Percentiles rank a stretch among this genome's conserved stretches.
phyloP scores from a whole-genome alignment of 2,797 vertebrate species.

The Pangasius macronema region DNA sequence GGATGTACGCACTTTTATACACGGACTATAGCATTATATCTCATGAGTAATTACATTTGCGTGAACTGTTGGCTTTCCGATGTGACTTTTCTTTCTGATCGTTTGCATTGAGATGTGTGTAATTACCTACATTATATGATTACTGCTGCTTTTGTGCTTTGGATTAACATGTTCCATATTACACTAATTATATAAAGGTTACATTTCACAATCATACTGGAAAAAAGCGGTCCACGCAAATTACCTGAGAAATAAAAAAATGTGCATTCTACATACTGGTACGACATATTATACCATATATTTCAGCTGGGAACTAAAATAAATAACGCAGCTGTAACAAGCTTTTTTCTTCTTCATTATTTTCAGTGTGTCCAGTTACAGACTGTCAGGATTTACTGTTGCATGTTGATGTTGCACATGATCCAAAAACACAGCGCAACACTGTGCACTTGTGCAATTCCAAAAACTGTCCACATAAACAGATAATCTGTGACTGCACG shows the following conservation, averaged over 20 bases:
- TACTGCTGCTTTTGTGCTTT: neutral
- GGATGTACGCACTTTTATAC: neutral
- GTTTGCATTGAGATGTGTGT: neutral
- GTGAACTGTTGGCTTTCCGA: neutral
- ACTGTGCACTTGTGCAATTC: neutral
- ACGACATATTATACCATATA: too few relatives aligned
- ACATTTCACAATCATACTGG: neutral
- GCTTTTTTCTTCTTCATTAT: neutral
- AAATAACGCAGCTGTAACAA: neutral
- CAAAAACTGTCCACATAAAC: neutral
- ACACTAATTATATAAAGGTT: neutral
- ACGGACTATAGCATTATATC: neutral
- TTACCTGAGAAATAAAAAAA: neutral
- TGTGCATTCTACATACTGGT: too few relatives aligned
- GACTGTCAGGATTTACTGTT: neutral
- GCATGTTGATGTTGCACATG: neutral
- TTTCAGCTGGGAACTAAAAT: too few relatives aligned
- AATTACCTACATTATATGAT: neutral
- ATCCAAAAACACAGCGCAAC: neutral
- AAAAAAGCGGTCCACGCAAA: neutral
- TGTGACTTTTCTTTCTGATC: neutral
- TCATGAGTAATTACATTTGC: neutral
- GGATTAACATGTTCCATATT: neutral
- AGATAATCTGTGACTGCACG: neutral
- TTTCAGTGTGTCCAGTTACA: neutral